A percentile compares a stretch with the other conserved stretches of the same genome.
These are phyloP conservation scores for Dendrocincla fuliginosa DNA, from an alignment of 2,797 vertebrate species.

Conservation along the genomic window DNA sequence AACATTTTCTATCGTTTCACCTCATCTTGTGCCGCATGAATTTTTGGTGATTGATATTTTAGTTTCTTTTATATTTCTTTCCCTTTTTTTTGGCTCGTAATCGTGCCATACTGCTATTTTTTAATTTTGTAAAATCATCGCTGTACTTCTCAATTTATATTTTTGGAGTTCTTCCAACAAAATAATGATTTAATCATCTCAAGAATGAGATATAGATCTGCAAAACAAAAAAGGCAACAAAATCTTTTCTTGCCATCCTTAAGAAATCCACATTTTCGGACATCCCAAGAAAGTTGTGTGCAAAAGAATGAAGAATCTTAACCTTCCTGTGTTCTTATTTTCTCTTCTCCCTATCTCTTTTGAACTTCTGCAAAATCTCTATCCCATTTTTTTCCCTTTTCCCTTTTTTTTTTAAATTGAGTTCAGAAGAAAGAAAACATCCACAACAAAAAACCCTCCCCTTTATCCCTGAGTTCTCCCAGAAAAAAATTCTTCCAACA, in stretches of 20 bases:
- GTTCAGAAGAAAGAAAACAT: background rate
- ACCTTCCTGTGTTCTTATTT: slow-evolving; percentile 8
- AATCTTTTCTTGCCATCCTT: slow-evolving; percentile 98
- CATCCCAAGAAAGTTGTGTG: slow-evolving; percentile 92
- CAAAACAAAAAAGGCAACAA: slow-evolving; percentile 92
- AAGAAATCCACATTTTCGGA: slow-evolving; percentile 33
- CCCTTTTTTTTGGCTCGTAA: slow-evolving; percentile 52
- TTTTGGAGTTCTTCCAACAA: slow-evolving; percentile 76
- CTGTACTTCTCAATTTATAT: slow-evolving; percentile 64
- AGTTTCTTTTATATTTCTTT: slow-evolving; percentile 68
- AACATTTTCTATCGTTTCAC: slow-evolving; percentile 85
- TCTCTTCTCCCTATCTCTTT: background rate
- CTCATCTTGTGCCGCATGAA: slow-evolving; percentile 99
- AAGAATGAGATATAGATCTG: slow-evolving; percentile 79
- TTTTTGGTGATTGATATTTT: slow-evolving; percentile 93
- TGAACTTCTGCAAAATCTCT: slow-evolving; percentile 55
- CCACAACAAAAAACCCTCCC: background rate
- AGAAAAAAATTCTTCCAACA: slow-evolving; percentile 71
- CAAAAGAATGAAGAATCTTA: slow-evolving; percentile 78
- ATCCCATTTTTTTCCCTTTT: background rate
- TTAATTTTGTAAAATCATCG: slow-evolving; percentile 73
- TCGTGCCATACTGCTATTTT: slow-evolving; percentile 62
- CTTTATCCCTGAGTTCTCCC: slow-evolving; percentile 39
- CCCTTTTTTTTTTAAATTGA: background rate
- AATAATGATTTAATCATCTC: slow-evolving; percentile 71